A percentile compares a stretch with the other conserved stretches of the same genome.
These are phyloP conservation scores for Botrylloides violaceus DNA, from an alignment of 23 tunicate species.

Conservation along the genomic window DNA sequence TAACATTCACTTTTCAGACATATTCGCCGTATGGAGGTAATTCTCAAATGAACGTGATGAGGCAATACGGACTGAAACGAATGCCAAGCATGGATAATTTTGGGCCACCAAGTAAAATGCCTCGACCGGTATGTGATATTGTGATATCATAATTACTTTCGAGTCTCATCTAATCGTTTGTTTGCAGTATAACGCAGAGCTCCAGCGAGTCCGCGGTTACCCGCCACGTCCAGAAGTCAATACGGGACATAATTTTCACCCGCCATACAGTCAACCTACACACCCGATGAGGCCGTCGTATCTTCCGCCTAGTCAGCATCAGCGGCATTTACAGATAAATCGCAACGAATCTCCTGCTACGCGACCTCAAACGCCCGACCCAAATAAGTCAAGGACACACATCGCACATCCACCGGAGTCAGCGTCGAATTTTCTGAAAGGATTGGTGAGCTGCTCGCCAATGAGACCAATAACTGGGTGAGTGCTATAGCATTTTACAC, in stretches of 20 bases:
- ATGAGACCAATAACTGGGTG: not conserved
- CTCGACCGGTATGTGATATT: constrained; percentile 50
- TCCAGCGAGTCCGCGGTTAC: constrained; percentile 1
- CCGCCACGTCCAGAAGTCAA: not conserved
- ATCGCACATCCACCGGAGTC: not conserved
- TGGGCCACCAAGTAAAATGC: constrained; percentile 69
- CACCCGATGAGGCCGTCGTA: not conserved
- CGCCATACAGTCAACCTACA: not conserved
- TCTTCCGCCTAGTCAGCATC: not conserved
- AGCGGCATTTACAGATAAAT: not conserved
- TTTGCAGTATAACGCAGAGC: not conserved
- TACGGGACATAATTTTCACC: not conserved
- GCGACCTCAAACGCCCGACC: not conserved
- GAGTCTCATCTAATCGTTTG: constrained; percentile 3
- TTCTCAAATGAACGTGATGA: not conserved
- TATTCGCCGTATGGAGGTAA: constrained; percentile 8
- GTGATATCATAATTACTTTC: too few relatives aligned
- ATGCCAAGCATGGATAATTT: constrained; percentile 22
- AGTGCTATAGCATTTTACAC: too few relatives aligned
- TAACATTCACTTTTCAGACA: not conserved
- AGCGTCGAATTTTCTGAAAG: constrained; percentile 7
- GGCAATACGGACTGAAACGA: constrained; percentile 50
- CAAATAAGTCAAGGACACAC: not conserved
- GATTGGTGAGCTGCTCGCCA: not conserved
- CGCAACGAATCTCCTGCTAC: not conserved